These are phyloP conservation scores for Muscicapa adusta DNA, from an alignment of 2,113 vertebrate genomes.

Conservation along the genomic window DNA sequence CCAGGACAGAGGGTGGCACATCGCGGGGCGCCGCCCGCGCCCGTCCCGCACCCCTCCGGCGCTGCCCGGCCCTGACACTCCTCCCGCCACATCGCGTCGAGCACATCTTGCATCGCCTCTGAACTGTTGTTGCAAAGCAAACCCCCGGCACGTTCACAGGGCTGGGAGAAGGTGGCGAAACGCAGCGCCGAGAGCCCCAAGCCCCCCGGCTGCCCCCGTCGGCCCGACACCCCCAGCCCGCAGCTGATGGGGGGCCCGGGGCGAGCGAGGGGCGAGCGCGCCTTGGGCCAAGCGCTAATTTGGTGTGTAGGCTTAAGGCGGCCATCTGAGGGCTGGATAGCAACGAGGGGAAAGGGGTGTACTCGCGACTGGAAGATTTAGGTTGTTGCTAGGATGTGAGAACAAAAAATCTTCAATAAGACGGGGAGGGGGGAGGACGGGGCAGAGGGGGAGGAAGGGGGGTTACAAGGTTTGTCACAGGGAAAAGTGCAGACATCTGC, in stretches of 20 bases:
- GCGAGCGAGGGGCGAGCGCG: not conserved
- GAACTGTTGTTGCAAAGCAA: not conserved
- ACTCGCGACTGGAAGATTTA: slow-evolving; percentile 72
- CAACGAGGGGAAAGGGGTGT: slow-evolving; percentile 56
- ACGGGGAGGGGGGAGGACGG: slow-evolving; percentile 42
- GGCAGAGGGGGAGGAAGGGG: slow-evolving; percentile 31
- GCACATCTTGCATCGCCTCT: not conserved
- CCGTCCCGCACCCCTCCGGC: not conserved
- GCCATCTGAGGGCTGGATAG: slow-evolving; percentile 52
- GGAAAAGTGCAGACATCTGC: slow-evolving; percentile 73
- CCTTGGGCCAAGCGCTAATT: slow-evolving; percentile 27
- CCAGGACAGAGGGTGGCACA: not conserved
- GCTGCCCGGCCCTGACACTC: not conserved
- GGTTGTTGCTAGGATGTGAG: slow-evolving; percentile 78
- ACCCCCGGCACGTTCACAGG: not conserved
- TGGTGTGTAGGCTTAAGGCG: slow-evolving; percentile 36
- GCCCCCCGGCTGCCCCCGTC: not conserved
- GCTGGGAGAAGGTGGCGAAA: not conserved
- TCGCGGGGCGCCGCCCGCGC: not conserved
- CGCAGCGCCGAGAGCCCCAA: not conserved
- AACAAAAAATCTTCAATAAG: slow-evolving; percentile 65
- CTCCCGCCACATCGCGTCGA: not conserved
- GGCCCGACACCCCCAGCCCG: not conserved
- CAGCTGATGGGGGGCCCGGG: not conserved
- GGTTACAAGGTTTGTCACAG: slow-evolving; percentile 54